A percentile compares a stretch with the other conserved stretches of the same genome.
Evolutionary conservation across 2,888 invertebrate genomes (phyloP).

Genomic region (Pachliopta kotzebuea): DNA sequence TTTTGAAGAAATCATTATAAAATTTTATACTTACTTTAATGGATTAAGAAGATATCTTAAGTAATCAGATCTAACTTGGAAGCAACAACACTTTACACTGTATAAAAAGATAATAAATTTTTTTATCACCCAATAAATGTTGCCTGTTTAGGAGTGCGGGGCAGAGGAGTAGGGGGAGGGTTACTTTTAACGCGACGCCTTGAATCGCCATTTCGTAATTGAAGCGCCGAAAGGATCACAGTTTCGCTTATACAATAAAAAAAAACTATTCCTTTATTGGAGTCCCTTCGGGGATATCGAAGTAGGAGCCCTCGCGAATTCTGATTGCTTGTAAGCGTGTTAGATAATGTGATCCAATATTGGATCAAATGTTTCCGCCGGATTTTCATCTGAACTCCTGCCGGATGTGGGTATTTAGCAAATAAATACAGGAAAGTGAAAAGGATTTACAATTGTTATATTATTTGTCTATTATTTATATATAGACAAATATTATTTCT

Average conservation of each 20-base stretch:
- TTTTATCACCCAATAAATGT: conserved; percentile 13
- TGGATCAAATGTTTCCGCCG: conserved; percentile 40
- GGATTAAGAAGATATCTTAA: background rate
- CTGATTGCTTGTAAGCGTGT: conserved; percentile 39
- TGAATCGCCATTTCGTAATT: conserved; percentile 11
- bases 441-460: conserved; percentile 8
- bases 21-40: too few species aligned
- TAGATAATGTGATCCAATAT: conserved; percentile 35
- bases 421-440: conserved; percentile 3
- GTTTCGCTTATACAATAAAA: conserved; percentile 8
- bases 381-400: conserved; percentile 29
- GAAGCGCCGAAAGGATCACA: conserved; percentile 12
- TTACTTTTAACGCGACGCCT: conserved; percentile 8
- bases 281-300: conserved; percentile 49
- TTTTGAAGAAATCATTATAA: too few species aligned
- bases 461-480: conserved; percentile 1
- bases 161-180: background rate
- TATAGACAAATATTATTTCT: too few species aligned
- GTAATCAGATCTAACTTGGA: conserved; percentile 4
- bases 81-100: conserved; percentile 2
- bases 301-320: conserved; percentile 38
- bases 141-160: conserved; percentile 3
- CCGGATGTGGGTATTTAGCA: conserved; percentile 30
- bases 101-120: conserved; percentile 8
- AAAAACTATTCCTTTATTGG: conserved; percentile 43